These are phyloP conservation scores for Ametastegia equiseti DNA, from an alignment of 2,888 invertebrate species.

Conservation along the genomic window DNA sequence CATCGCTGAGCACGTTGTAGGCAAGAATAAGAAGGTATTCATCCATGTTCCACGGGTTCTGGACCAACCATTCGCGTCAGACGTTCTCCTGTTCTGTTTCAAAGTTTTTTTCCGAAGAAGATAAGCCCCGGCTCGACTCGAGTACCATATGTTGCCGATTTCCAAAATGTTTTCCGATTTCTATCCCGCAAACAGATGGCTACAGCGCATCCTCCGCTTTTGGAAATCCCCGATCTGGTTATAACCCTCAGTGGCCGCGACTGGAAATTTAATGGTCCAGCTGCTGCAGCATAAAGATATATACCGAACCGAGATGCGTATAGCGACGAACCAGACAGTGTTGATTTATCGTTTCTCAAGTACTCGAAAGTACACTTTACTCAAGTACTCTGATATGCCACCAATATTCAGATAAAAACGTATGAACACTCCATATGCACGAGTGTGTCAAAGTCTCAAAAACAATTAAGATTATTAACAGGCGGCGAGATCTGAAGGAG, in stretches of 20 bases:
- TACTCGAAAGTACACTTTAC: constrained; percentile 34
- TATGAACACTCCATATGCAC: constrained; percentile 50
- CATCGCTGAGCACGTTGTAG: constrained; percentile 4
- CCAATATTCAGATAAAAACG: background rate
- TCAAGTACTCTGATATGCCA: constrained; percentile 28
- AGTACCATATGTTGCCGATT: constrained; percentile 69
- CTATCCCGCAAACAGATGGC: constrained; percentile 67
- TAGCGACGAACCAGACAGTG: background rate
- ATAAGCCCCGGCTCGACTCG: constrained; percentile 56
- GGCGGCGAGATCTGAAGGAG: constrained; percentile 63
- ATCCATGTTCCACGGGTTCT: constrained; percentile 43
- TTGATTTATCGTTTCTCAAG: constrained; percentile 44
- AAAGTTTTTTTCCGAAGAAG: constrained; percentile 47
- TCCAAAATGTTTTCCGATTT: constrained; percentile 67
- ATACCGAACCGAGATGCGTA: background rate
- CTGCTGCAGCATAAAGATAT: constrained; percentile 6
- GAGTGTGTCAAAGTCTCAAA: constrained; percentile 66
- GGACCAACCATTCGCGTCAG: constrained; percentile 45
- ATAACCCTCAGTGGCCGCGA: background rate
- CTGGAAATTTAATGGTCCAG: constrained; percentile 27
- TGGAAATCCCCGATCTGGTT: constrained; percentile 49
- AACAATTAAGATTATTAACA: constrained; percentile 69
- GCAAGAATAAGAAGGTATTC: constrained; percentile 50
- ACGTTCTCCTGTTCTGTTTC: constrained; percentile 45
- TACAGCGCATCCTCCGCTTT: constrained; percentile 53